These are phyloP conservation scores for Megalonaias nervosa DNA, from an alignment of 1,140 invertebrate genomes.

Conservation along the genomic window DNA sequence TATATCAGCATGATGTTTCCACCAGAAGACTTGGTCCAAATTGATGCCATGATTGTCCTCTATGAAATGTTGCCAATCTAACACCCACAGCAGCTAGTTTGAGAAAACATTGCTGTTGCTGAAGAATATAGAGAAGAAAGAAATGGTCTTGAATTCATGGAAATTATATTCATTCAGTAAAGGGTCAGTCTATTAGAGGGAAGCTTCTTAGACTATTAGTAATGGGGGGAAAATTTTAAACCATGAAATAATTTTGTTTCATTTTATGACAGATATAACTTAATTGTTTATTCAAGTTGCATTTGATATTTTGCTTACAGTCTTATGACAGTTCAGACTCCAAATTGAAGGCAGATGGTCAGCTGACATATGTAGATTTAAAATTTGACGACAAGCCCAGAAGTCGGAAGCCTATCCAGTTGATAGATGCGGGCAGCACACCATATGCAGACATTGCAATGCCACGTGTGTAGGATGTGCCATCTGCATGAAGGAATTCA, in stretches of 20 bases:
- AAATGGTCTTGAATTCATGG: too few relatives aligned
- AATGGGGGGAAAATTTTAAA: background rate
- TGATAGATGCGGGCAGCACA: constrained; percentile 31
- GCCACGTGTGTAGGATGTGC: constrained; percentile 25
- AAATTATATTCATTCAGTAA: too few relatives aligned
- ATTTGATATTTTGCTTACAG: constrained; percentile 12
- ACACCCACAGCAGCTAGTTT: too few relatives aligned
- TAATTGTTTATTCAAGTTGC: background rate
- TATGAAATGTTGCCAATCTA: too few relatives aligned
- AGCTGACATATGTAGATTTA: constrained; percentile 47
- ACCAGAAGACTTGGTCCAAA: too few relatives aligned
- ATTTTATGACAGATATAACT: background rate
- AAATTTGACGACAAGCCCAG: constrained; percentile 46
- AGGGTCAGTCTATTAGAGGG: too few relatives aligned
- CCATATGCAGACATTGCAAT: constrained; percentile 30
- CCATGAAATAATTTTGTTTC: background rate
- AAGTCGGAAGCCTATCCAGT: constrained; percentile 46
- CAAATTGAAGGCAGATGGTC: constrained; percentile 43
- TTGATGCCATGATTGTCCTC: too few relatives aligned
- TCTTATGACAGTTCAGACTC: constrained; percentile 32
- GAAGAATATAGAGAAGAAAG: too few relatives aligned
- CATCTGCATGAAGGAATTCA: constrained; percentile 6
- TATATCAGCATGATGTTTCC: too few relatives aligned
- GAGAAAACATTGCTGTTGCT: too few relatives aligned
- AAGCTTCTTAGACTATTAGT: background rate